Evolutionary conservation across 1,140 invertebrate genomes (phyloP).

Genomic region (Drosophila kikkawai): DNA sequence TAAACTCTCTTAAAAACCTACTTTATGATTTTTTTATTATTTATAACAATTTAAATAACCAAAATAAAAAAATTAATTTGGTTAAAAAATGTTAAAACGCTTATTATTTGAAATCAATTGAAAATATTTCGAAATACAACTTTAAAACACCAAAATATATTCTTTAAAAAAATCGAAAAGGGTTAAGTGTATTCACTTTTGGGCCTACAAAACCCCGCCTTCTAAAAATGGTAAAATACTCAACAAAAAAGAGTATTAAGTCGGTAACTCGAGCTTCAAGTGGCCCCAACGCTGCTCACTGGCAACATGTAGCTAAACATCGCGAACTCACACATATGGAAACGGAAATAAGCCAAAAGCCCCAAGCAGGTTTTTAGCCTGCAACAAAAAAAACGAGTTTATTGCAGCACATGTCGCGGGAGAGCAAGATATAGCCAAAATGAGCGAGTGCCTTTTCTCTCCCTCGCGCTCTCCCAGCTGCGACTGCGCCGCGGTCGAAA

Average conservation of each 20-base stretch:
- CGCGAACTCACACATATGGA: constrained; percentile 21
- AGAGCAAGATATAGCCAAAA: constrained; percentile 32
- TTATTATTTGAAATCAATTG: too few relatives aligned
- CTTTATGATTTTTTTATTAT: too few relatives aligned
- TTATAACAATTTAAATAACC: too few relatives aligned
- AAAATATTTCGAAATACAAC: too few relatives aligned
- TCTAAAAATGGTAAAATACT: not conserved
- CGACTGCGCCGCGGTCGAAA: constrained; percentile 32
- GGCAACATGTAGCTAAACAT: constrained; percentile 49
- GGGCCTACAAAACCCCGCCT: not conserved
- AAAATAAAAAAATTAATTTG: too few relatives aligned
- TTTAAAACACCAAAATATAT: too few relatives aligned
- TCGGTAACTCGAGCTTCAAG: constrained; percentile 24
- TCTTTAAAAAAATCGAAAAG: too few relatives aligned
- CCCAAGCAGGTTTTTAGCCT: constrained; percentile 44
- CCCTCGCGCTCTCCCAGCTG: constrained; percentile 21
- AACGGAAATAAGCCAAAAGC: constrained; percentile 45
- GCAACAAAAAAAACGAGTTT: constrained; percentile 72
- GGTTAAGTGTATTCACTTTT: too few relatives aligned
- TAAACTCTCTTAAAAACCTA: too few relatives aligned
- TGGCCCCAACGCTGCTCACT: constrained; percentile 12
- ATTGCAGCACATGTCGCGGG: constrained; percentile 70
- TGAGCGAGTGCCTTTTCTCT: constrained; percentile 12
- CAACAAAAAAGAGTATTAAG: constrained; percentile 6
- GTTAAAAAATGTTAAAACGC: too few relatives aligned